A percentile compares a stretch with the other conserved stretches of the same genome.
These are phyloP conservation scores for Actenoides hombroni DNA, from an alignment of 2,113 vertebrate genomes.

Conservation along the genomic window DNA sequence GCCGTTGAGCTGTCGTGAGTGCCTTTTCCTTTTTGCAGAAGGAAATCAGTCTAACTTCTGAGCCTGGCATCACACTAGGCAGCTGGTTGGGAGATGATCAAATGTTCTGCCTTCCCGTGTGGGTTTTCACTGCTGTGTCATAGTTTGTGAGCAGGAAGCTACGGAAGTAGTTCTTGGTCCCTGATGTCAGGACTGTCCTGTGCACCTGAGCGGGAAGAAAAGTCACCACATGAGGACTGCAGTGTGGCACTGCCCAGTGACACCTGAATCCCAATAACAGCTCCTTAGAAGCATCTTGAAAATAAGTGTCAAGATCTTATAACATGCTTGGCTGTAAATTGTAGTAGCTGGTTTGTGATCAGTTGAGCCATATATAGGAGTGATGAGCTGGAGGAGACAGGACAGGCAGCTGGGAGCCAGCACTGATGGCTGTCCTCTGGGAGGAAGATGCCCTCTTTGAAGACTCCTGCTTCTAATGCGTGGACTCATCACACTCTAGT, in stretches of 20 bases:
- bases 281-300: background rate
- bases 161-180: background rate
- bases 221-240: background rate
- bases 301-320: background rate
- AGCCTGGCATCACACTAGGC: background rate
- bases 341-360: background rate
- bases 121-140: background rate
- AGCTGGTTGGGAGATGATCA: background rate
- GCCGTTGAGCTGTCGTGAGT: background rate
- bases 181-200: fast-evolving
- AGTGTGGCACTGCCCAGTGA: background rate
- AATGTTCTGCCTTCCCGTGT: background rate
- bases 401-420: background rate
- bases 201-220: background rate
- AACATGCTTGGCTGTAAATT: background rate
- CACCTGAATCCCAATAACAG: background rate
- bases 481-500: background rate
- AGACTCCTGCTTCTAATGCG: background rate
- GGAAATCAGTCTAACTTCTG: background rate
- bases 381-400: background rate
- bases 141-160: background rate
- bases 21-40: background rate
- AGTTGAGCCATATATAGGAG: background rate
- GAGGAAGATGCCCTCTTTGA: background rate
- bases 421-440: fast-evolving